Conservation (phyloP, 2,888 invertebrate species). For the Platerodrilus igneus region DNA sequence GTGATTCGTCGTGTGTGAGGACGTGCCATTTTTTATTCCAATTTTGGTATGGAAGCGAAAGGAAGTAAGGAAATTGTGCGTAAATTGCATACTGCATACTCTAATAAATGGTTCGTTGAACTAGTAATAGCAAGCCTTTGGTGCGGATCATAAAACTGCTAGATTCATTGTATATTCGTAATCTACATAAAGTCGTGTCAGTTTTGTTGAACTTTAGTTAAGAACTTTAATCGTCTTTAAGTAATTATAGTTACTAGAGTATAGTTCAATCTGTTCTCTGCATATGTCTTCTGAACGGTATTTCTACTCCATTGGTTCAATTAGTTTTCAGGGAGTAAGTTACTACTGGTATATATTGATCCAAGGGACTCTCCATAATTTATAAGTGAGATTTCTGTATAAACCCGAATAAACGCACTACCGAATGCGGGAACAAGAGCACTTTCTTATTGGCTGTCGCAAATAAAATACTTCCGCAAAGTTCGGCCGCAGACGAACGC, state of each 20-base stretch:
- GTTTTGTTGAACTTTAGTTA: too few species aligned
- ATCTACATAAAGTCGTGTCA: too few species aligned
- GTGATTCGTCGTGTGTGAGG: conserved; percentile 25
- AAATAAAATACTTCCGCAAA: conserved; percentile 40
- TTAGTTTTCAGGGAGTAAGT: conserved; percentile 14
- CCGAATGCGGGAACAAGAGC: conserved; percentile 30
- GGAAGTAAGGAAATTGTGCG: conserved; percentile 37
- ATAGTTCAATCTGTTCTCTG: too few species aligned
- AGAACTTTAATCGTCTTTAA: too few species aligned
- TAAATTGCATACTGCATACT: conserved; percentile 34
- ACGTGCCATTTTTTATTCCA: conserved; percentile 29
- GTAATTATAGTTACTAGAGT: too few species aligned
- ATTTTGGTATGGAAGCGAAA: conserved; percentile 31
- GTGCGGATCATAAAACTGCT: too few species aligned
- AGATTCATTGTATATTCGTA: too few species aligned
- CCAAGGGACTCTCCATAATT: conserved; percentile 28
- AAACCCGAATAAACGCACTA: conserved; percentile 33
- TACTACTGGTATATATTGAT: conserved; percentile 21
- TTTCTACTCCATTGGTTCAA: conserved; percentile 17
- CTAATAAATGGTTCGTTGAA: conserved; percentile 31
- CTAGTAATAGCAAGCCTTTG: too few species aligned
- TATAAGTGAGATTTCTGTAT: conserved; percentile 32
- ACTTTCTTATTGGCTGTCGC: conserved; percentile 37
- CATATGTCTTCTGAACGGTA: too few species aligned
- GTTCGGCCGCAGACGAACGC: conserved; percentile 39